Conservation (phyloP, 2,888 invertebrate genomes). For the Pemphredon lugubris region DNA sequence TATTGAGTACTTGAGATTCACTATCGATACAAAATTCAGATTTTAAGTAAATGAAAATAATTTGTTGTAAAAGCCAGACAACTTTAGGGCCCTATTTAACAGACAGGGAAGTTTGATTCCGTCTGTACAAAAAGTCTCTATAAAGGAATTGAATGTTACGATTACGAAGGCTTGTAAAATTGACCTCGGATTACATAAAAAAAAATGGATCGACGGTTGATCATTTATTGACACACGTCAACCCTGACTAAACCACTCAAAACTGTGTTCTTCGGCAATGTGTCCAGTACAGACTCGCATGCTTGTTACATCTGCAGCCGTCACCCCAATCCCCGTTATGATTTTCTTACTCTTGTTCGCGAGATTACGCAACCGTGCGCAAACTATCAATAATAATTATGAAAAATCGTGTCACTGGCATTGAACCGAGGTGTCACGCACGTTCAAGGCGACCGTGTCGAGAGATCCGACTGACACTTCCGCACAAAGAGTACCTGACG, state of each 20-base stretch:
- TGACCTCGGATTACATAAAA: too few relatives aligned
- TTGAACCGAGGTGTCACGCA: slow-evolving; percentile 64
- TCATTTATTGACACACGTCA: neutral
- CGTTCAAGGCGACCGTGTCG: slow-evolving; percentile 67
- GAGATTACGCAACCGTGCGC: slow-evolving; percentile 36
- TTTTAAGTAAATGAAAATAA: too few relatives aligned
- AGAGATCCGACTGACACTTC: slow-evolving; percentile 48
- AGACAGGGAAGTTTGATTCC: too few relatives aligned
- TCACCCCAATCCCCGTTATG: neutral
- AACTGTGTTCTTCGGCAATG: too few relatives aligned
- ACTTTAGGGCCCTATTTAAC: too few relatives aligned
- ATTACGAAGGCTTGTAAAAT: too few relatives aligned
- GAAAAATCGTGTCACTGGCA: slow-evolving; percentile 52
- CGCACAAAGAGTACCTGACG: slow-evolving; percentile 20
- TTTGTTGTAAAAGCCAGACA: too few relatives aligned
- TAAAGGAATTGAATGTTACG: too few relatives aligned
- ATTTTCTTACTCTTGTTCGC: slow-evolving; percentile 8
- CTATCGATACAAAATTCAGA: too few relatives aligned
- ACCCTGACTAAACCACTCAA: neutral
- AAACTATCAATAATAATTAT: slow-evolving; percentile 31
- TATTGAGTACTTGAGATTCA: too few relatives aligned
- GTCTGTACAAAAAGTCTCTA: too few relatives aligned
- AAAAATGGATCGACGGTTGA: neutral
- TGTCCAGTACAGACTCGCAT: slow-evolving; percentile 3
- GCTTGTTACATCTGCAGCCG: slow-evolving; percentile 12